A percentile compares a stretch with the other conserved stretches of the same genome.
phyloP scores from a whole-genome alignment of 2,797 vertebrate genomes.

The Gadopsis marmoratus region DNA sequence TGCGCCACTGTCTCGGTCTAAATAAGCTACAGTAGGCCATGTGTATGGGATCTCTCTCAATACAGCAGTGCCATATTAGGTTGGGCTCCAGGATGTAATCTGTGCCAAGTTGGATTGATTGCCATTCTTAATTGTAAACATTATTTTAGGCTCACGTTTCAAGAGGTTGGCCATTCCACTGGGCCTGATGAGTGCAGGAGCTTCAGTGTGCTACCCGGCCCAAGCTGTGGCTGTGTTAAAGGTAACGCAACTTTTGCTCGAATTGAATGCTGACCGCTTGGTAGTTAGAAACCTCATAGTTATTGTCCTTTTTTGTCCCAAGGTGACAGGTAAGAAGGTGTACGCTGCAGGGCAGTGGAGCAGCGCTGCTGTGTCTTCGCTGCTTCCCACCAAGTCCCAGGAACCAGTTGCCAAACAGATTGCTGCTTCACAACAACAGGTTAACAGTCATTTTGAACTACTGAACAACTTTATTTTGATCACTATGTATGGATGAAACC shows the following conservation, averaged over 20 bases:
- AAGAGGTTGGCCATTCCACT: constrained; percentile 88
- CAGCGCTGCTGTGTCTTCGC: constrained; percentile 78
- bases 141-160: constrained; percentile 86
- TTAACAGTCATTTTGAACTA: constrained; percentile 47
- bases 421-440: constrained; percentile 75
- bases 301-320: constrained; percentile 25
- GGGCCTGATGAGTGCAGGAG: constrained; percentile 86
- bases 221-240: constrained; percentile 89
- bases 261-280: not conserved
- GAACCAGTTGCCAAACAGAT: constrained; percentile 56
- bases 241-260: constrained; percentile 75
- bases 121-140: constrained; percentile 5
- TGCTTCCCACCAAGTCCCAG: constrained; percentile 78
- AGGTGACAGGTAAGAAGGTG: constrained; percentile 89
- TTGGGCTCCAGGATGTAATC: constrained; percentile 7
- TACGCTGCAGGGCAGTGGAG: constrained; percentile 82
- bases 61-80: constrained; percentile 1
- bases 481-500: not conserved
- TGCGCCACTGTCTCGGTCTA: not conserved
- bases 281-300: not conserved
- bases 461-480: not conserved
- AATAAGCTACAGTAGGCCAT: not conserved
- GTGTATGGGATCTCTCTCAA: constrained; percentile 11
- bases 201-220: constrained; percentile 91
- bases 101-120: constrained; percentile 23